These are phyloP conservation scores for Umimayanthus kanabou DNA, from an alignment of 92 coral and sea anemone genomes.

Conservation along the genomic window DNA sequence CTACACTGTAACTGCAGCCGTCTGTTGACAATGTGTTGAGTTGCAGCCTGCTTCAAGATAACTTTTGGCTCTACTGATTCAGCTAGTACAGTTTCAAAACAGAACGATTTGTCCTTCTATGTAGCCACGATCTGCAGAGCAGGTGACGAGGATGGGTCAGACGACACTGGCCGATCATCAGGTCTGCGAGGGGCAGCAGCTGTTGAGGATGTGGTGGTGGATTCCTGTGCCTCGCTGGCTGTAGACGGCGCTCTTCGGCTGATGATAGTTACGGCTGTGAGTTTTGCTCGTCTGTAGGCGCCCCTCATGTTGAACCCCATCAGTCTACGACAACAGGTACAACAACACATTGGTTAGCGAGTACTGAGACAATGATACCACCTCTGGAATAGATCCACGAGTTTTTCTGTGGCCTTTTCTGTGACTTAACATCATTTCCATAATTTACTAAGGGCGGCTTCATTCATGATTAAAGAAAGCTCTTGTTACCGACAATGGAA, in stretches of 20 bases:
- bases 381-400: too few species aligned
- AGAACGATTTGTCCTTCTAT: not conserved
- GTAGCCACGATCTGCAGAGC: not conserved
- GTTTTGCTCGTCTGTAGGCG: conserved; percentile 86
- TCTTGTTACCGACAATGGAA: too few species aligned
- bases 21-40: too few species aligned
- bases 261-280: conserved; percentile 81
- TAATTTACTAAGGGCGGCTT: too few species aligned
- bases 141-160: not conserved
- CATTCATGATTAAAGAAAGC: too few species aligned
- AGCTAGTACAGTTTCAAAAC: not conserved
- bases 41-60: too few species aligned
- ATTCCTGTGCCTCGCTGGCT: conserved; percentile 3
- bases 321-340: conserved; percentile 55
- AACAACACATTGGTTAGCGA: not conserved
- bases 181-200: not conserved
- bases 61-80: not conserved
- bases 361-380: too few species aligned
- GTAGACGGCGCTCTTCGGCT: conserved; percentile 48
- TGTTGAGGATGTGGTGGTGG: not conserved
- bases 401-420: too few species aligned
- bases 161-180: not conserved
- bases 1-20: too few species aligned
- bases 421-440: too few species aligned
- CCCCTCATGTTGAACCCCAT: conserved; percentile 86